These are phyloP conservation scores for Trachops cirrhosus DNA, from an alignment of 2,797 vertebrate species.

Conservation along the genomic window DNA sequence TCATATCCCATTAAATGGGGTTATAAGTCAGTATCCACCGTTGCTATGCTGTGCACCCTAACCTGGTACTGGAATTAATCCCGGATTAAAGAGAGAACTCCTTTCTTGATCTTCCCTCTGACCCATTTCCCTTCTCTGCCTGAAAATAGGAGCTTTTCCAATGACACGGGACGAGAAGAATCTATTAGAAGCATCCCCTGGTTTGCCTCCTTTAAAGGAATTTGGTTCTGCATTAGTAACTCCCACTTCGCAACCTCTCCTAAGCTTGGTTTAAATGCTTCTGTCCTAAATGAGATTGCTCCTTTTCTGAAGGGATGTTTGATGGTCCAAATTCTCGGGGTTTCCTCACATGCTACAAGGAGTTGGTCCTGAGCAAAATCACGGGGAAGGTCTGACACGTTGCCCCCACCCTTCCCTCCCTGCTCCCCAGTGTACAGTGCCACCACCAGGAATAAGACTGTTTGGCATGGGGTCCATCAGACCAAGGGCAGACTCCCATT, in stretches of 20 bases:
- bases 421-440: not conserved
- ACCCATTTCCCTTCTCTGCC: not conserved
- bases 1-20: slow-evolving; percentile 67
- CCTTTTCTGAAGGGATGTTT: slow-evolving; percentile 35
- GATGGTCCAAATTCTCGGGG: not conserved
- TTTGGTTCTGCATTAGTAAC: slow-evolving; percentile 54
- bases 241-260: slow-evolving; percentile 32
- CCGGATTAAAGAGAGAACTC: slow-evolving; percentile 59
- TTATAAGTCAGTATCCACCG: slow-evolving; percentile 73
- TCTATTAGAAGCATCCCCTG: slow-evolving; percentile 40
- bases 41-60: slow-evolving; percentile 58
- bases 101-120: not conserved
- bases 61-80: slow-evolving; percentile 63
- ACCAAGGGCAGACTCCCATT: not conserved
- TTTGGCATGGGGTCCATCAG: not conserved
- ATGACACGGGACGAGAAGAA: slow-evolving; percentile 28
- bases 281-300: not conserved
- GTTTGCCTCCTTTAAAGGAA: slow-evolving; percentile 41
- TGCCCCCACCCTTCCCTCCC: not conserved
- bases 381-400: not conserved
- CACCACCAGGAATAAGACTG: not conserved
- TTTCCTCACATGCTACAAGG: not conserved
- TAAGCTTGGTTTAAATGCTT: slow-evolving; percentile 26
- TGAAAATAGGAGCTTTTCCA: slow-evolving; percentile 47
- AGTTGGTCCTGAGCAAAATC: not conserved